These are phyloP conservation scores for Spongia lamella DNA, from an alignment of 37 sponge, comb jelly and placozoan genomes.

Conservation along the genomic window DNA sequence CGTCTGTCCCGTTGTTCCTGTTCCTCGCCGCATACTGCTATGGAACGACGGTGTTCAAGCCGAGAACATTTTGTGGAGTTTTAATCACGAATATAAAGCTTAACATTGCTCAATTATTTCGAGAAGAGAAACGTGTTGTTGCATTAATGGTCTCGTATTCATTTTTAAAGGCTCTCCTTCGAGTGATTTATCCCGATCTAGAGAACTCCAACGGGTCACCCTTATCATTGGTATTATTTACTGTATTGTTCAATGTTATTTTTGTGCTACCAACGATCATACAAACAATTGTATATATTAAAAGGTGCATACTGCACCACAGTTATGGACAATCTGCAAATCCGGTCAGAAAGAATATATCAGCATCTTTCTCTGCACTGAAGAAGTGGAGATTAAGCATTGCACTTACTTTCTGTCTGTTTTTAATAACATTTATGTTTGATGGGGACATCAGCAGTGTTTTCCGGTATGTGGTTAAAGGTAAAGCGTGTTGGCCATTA, in stretches of 20 bases:
- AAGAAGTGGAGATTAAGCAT: conserved; percentile 9
- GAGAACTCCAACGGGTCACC: conserved; percentile 52
- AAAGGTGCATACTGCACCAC: not conserved
- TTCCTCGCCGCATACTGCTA: conserved; percentile 2
- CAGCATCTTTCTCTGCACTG: not conserved
- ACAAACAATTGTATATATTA: not conserved
- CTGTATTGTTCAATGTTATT: conserved; percentile 8
- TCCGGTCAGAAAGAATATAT: not conserved
- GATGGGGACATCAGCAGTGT: conserved; percentile 37
- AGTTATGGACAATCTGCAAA: not conserved
- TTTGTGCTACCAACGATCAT: conserved; percentile 12
- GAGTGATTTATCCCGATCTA: not conserved
- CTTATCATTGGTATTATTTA: conserved; percentile 32
- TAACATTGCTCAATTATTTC: not conserved
- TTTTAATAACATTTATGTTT: conserved; percentile 10
- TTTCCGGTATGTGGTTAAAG: conserved; percentile 10
- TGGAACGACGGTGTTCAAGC: not conserved
- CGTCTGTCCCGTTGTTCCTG: conserved; percentile 12
- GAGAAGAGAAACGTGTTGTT: conserved; percentile 5
- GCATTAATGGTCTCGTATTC: conserved; percentile 8
- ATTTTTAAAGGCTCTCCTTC: not conserved
- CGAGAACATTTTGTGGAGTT: not conserved
- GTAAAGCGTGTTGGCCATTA: conserved; percentile 41
- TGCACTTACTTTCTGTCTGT: not conserved
- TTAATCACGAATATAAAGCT: not conserved